Conservation (phyloP, 1,140 invertebrate genomes). For the Pristionchus pacificus region DNA sequence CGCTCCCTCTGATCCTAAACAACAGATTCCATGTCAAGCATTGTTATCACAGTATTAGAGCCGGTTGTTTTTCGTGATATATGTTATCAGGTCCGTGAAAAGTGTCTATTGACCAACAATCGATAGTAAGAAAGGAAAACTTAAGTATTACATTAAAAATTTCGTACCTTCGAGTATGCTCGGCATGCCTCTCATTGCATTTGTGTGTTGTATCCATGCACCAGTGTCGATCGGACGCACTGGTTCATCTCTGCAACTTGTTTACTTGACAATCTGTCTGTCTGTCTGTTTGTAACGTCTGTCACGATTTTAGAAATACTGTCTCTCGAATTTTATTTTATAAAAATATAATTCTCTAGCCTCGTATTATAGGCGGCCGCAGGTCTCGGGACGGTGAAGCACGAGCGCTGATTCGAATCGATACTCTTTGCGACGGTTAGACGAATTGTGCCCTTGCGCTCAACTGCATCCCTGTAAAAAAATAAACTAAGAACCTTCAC, state of each 20-base stretch:
- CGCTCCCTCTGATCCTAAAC: slow-evolving; percentile 46
- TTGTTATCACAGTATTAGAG: no score
- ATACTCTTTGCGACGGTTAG: slow-evolving; percentile 56
- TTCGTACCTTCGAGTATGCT: slow-evolving; percentile 43
- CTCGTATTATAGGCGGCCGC: neutral
- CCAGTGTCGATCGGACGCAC: slow-evolving; percentile 57
- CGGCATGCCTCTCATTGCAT: slow-evolving; percentile 53
- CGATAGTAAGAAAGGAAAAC: slow-evolving; percentile 9
- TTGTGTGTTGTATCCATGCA: slow-evolving; percentile 58
- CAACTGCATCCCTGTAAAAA: slow-evolving; percentile 49
- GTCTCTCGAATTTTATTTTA: no score
- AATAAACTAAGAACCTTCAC: no score
- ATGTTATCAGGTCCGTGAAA: no score
- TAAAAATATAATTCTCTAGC: no score
- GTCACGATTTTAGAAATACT: no score
- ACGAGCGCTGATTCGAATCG: slow-evolving; percentile 40
- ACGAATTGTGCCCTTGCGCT: slow-evolving; percentile 51
- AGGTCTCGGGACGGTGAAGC: slow-evolving; percentile 45
- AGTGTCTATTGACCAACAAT: no score
- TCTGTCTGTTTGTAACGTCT: no score
- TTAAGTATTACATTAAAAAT: no score
- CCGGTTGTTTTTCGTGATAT: no score
- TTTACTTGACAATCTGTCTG: no score
- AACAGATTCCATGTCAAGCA: neutral
- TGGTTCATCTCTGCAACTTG: slow-evolving; percentile 45